phyloP scores from a whole-genome alignment of 2,888 invertebrate species.

The Heliconius ethilla region DNA sequence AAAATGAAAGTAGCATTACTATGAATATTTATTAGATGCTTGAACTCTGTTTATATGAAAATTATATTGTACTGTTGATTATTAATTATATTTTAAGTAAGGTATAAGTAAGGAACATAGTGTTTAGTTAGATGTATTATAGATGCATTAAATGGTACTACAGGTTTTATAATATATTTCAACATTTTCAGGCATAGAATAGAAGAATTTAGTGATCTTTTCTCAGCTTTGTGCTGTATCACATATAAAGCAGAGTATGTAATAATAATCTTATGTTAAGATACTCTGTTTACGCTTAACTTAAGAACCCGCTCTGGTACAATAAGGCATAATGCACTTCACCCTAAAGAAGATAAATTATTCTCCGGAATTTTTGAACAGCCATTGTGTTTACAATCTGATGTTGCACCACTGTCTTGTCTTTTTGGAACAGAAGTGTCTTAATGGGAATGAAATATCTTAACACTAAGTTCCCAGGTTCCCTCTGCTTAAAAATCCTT shows the following conservation, averaged over 20 bases:
- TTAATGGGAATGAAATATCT: too few relatives aligned
- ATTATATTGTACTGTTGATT: not conserved
- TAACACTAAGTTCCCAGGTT: too few relatives aligned
- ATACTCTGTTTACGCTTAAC: not conserved
- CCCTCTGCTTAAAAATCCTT: too few relatives aligned
- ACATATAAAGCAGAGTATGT: not conserved
- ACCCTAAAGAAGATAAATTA: not conserved
- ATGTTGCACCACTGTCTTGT: not conserved
- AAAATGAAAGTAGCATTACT: conserved; percentile 32
- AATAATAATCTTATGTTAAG: not conserved
- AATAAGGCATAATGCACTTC: not conserved
- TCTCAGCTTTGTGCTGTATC: not conserved
- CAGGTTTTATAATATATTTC: not conserved
- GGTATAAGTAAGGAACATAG: not conserved
- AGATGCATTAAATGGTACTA: not conserved
- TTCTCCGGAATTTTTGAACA: not conserved
- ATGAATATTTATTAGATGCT: conserved; percentile 24
- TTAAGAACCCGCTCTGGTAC: not conserved
- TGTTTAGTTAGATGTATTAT: not conserved
- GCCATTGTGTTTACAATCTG: not conserved
- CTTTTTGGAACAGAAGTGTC: not conserved
- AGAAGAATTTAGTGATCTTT: too few relatives aligned
- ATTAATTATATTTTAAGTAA: not conserved
- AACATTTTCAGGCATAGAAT: not conserved
- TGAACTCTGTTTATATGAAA: not conserved